These are phyloP conservation scores for Telmatochromis sp. DNA, from an alignment of 2,113 vertebrate species.

Conservation along the genomic window DNA sequence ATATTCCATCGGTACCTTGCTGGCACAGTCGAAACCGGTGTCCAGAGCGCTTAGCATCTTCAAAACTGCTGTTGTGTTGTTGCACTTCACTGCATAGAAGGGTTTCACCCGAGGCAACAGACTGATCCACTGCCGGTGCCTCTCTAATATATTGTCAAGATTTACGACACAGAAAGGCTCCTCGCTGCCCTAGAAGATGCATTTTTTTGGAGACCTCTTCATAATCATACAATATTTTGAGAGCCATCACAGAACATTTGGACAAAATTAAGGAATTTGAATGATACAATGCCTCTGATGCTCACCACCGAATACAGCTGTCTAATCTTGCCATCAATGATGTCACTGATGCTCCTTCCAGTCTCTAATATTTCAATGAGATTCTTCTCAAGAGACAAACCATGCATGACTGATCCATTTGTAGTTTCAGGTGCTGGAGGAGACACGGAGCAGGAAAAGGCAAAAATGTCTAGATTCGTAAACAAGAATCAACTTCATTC, in stretches of 20 bases:
- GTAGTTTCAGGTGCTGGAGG: background rate
- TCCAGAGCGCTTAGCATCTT: slow-evolving; percentile 77
- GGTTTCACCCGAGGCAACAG: slow-evolving; percentile 82
- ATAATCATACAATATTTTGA: background rate
- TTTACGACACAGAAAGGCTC: background rate
- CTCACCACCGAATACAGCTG: background rate
- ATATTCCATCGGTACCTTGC: slow-evolving; percentile 72
- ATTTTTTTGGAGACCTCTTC: background rate
- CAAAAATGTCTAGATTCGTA: background rate
- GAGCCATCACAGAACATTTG: background rate
- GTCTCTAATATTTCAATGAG: background rate
- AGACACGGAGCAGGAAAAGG: background rate
- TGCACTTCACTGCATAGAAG: slow-evolving; percentile 89
- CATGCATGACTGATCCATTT: background rate
- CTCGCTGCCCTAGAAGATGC: background rate
- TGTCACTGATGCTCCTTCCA: background rate
- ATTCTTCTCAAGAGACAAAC: background rate
- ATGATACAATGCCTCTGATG: background rate
- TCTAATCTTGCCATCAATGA: background rate
- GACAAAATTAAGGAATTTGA: background rate
- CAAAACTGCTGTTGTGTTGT: slow-evolving; percentile 77
- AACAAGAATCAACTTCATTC: background rate
- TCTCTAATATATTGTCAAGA: slow-evolving; percentile 13
- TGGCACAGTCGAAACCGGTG: slow-evolving; percentile 87
- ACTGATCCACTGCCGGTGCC: slow-evolving; percentile 80